Conservation (phyloP, 2,888 invertebrate genomes). For the Thalpophila matura region DNA sequence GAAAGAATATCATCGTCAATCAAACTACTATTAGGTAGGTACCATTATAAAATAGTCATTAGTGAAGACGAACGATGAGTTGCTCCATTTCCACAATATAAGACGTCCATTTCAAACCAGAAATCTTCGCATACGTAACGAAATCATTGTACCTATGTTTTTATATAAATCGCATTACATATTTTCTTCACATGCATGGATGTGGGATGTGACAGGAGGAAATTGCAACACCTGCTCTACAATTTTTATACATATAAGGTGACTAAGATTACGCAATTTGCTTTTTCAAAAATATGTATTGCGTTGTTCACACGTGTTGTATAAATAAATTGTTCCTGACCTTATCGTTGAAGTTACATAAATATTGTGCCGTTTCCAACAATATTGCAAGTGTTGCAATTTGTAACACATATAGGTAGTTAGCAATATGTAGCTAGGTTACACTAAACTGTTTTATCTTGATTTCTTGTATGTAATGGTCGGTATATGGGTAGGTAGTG, state of each 20-base stretch:
- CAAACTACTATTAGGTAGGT: constrained; percentile 56
- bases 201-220: constrained; percentile 37
- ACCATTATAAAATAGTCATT: constrained; percentile 61
- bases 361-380: constrained; percentile 65
- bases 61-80: constrained; percentile 49
- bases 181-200: constrained; percentile 34
- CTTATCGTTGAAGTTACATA: constrained; percentile 72
- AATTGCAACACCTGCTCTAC: constrained; percentile 45
- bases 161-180: constrained; percentile 43
- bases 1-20: constrained; percentile 62
- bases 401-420: constrained; percentile 50
- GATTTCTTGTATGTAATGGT: constrained; percentile 55
- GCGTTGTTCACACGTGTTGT: constrained; percentile 62
- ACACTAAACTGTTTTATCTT: constrained; percentile 56
- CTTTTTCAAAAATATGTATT: constrained; percentile 51
- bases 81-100: constrained; percentile 41
- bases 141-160: constrained; percentile 43
- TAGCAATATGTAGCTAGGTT: constrained; percentile 28
- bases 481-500: constrained; percentile 69
- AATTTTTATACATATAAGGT: constrained; percentile 51
- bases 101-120: constrained; percentile 48
- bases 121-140: constrained; percentile 52
- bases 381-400: constrained; percentile 49
- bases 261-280: constrained; percentile 57
- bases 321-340: constrained; percentile 68